phyloP scores from a whole-genome alignment of 2,797 vertebrate genomes.

The Eremophila alpestris region DNA sequence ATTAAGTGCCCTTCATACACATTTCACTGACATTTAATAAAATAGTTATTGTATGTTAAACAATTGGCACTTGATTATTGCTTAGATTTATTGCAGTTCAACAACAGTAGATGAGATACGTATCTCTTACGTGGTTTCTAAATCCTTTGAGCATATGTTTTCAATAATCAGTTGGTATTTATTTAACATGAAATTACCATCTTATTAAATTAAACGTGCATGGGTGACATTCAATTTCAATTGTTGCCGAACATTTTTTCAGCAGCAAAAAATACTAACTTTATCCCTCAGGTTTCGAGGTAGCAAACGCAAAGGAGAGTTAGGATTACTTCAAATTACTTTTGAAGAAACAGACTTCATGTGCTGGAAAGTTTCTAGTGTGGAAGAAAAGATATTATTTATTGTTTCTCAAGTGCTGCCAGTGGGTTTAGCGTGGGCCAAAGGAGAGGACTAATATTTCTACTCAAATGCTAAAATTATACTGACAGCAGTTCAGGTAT shows the following conservation, averaged over 20 bases:
- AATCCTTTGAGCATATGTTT: constrained; percentile 56
- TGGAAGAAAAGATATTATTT: constrained; percentile 31
- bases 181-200: constrained; percentile 69
- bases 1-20: neutral
- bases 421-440: neutral
- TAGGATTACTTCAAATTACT: constrained; percentile 51
- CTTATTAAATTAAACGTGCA: constrained; percentile 63
- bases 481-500: neutral
- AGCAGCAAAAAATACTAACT: constrained; percentile 44
- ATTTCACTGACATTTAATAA: constrained; percentile 49
- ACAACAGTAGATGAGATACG: constrained; percentile 18
- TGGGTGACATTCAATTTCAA: constrained; percentile 45
- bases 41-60: constrained; percentile 56
- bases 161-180: constrained; percentile 61
- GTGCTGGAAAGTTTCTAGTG: neutral
- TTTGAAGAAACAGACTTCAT: constrained; percentile 7
- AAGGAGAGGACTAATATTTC: neutral
- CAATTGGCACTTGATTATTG: constrained; percentile 64
- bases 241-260: constrained; percentile 3
- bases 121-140: constrained; percentile 48
- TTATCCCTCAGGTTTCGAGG: constrained; percentile 44
- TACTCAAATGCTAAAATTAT: neutral
- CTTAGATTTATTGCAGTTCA: constrained; percentile 34
- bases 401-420: constrained; percentile 37
- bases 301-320: constrained; percentile 13